Conservation (phyloP, 2,797 vertebrate genomes). For the Ctenosaura bakeri region DNA sequence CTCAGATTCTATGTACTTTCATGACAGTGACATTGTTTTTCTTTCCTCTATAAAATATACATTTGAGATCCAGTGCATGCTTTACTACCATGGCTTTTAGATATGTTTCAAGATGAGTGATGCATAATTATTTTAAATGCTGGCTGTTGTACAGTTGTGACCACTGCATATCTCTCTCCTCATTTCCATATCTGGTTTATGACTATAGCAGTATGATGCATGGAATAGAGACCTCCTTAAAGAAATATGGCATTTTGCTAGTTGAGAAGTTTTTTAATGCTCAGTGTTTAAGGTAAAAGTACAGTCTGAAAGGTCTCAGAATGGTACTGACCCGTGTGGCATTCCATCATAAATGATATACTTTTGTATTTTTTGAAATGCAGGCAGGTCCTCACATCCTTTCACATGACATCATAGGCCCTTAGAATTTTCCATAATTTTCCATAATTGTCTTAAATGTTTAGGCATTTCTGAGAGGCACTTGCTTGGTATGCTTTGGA, state of each 20-base stretch:
- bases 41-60: not conserved
- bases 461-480: not conserved
- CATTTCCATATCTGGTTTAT: slow-evolving; percentile 16
- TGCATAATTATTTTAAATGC: not conserved
- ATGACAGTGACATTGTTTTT: not conserved
- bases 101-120: not conserved
- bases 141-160: not conserved
- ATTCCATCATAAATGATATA: slow-evolving; percentile 15
- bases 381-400: not conserved
- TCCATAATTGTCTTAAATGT: slow-evolving; percentile 2
- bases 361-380: not conserved
- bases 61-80: not conserved
- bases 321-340: not conserved
- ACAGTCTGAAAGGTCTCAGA: not conserved
- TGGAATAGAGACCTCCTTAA: not conserved
- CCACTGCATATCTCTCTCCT: not conserved
- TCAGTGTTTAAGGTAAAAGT: slow-evolving; percentile 13
- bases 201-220: not conserved
- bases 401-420: not conserved
- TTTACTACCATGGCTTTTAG: not conserved
- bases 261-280: not conserved
- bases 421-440: slow-evolving; percentile 5
- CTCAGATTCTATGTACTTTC: not conserved
- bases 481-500: not conserved
- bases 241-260: not conserved